Conservation (phyloP, 2,888 invertebrate species). For the Fragum whitleyi region DNA sequence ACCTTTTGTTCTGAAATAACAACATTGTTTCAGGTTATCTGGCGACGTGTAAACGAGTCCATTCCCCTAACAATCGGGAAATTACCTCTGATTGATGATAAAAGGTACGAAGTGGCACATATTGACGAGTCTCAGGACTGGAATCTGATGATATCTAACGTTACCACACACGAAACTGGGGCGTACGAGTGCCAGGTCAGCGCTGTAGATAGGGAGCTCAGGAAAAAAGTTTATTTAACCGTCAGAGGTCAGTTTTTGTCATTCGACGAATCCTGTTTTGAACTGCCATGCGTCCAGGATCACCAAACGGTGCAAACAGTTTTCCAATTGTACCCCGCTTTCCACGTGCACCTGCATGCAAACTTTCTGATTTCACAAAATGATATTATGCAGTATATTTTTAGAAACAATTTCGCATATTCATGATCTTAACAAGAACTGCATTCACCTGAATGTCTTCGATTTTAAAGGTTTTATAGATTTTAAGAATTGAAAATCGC, state of each 20-base stretch:
- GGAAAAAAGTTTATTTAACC: slow-evolving; percentile 60
- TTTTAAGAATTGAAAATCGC: no score
- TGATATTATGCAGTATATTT: no score
- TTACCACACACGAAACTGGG: slow-evolving; percentile 66
- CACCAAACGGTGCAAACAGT: no score
- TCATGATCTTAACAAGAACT: no score
- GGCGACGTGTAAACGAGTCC: slow-evolving; percentile 67
- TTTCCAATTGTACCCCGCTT: no score
- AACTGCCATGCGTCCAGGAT: no score
- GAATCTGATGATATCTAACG: slow-evolving; percentile 72
- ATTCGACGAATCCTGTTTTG: slow-evolving; percentile 48
- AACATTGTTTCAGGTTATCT: slow-evolving; percentile 69
- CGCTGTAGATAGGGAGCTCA: slow-evolving; percentile 55
- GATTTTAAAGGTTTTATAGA: no score
- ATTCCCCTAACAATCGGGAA: slow-evolving; percentile 67
- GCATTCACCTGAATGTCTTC: no score
- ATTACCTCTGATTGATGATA: slow-evolving; percentile 61
- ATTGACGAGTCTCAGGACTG: slow-evolving; percentile 65
- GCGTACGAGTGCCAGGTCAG: slow-evolving; percentile 73
- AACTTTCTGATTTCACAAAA: not conserved
- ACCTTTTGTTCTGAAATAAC: no score
- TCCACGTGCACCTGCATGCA: no score
- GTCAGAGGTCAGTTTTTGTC: slow-evolving; percentile 59
- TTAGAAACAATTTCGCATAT: no score
- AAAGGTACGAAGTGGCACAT: slow-evolving; percentile 64